A percentile compares a stretch with the other conserved stretches of the same genome.
Conservation (phyloP, 2,113 vertebrate genomes). For the Myrmecobius fasciatus region DNA sequence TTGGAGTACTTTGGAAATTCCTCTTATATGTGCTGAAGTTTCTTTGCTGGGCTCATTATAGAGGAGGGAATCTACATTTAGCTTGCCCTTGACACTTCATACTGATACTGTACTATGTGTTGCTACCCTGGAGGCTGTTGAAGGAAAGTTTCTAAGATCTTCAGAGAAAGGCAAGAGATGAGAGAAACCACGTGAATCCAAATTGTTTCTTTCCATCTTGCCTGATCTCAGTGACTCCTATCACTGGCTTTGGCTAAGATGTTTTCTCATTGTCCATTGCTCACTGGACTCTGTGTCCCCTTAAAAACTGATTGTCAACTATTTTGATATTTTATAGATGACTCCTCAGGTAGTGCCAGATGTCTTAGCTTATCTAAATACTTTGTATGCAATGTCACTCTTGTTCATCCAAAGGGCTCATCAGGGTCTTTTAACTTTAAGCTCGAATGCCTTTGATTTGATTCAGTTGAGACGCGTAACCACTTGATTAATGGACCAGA, state of each 20-base stretch:
- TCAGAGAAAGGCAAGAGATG: not conserved
- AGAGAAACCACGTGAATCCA: not conserved
- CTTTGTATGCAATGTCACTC: not conserved
- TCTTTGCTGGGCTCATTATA: not conserved
- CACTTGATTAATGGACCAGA: not conserved
- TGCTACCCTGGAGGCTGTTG: not conserved
- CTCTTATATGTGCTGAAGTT: not conserved
- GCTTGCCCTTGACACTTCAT: not conserved
- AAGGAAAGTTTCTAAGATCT: not conserved
- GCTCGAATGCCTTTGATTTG: not conserved
- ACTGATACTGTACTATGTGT: not conserved
- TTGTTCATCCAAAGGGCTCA: not conserved
- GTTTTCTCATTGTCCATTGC: not conserved
- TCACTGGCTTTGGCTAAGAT: not conserved
- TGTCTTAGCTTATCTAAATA: not conserved
- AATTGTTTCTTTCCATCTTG: not conserved
- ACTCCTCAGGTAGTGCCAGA: not conserved
- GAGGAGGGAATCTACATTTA: not conserved
- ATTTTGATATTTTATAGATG: not conserved
- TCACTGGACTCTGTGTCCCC: not conserved
- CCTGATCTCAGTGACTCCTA: not conserved
- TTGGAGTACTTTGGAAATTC: not conserved
- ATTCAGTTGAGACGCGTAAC: not conserved
- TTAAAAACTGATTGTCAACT: not conserved
- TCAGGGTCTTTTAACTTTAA: not conserved